Conservation (phyloP, 2,113 vertebrate species). For the Pionites leucogaster region DNA sequence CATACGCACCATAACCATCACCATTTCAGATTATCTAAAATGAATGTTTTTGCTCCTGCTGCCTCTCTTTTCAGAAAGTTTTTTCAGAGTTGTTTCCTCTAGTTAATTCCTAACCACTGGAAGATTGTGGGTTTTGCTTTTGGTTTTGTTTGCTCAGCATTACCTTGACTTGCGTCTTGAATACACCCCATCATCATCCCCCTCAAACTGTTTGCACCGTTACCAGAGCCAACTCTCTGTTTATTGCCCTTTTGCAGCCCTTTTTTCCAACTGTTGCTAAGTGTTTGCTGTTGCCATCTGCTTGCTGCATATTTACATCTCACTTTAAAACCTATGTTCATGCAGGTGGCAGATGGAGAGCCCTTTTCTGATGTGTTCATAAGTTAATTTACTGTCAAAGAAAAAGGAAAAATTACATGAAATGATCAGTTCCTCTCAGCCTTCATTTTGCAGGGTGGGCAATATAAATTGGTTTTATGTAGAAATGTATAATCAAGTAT, state of each 20-base stretch:
- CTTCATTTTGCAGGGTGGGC: not conserved
- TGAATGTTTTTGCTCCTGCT: not conserved
- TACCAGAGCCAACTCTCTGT: not conserved
- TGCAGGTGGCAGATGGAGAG: not conserved
- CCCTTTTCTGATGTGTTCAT: not conserved
- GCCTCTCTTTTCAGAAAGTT: not conserved
- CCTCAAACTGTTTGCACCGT: not conserved
- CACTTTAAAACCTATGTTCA: not conserved
- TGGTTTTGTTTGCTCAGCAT: not conserved
- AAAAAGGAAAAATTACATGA: not conserved
- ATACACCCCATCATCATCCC: not conserved
- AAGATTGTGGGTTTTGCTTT: not conserved
- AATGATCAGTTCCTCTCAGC: not conserved
- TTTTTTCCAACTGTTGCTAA: not conserved
- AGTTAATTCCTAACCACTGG: not conserved
- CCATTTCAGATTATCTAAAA: not conserved
- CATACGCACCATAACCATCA: not conserved
- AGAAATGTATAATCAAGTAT: not conserved
- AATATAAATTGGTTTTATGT: not conserved
- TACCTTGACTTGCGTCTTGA: not conserved
- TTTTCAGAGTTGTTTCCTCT: not conserved
- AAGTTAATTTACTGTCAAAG: not conserved
- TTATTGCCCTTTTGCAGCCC: not conserved
- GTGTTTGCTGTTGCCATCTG: not conserved
- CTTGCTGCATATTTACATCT: not conserved